These are phyloP conservation scores for Cistogaster globosa DNA, from an alignment of 2,888 invertebrate species.

Conservation along the genomic window DNA sequence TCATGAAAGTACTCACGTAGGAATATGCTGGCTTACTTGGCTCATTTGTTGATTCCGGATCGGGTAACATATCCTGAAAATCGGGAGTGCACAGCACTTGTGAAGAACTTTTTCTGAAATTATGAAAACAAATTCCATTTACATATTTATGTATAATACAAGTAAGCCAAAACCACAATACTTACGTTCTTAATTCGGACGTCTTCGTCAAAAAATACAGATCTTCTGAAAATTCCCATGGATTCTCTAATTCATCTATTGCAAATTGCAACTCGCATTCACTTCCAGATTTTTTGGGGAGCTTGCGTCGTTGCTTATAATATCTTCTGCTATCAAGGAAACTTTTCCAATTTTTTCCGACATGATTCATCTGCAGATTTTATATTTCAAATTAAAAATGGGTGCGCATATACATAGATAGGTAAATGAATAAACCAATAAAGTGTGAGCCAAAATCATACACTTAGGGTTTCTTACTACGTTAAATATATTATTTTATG, in stretches of 20 bases:
- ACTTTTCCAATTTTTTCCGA: neutral
- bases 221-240: slow-evolving; percentile 3
- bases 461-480: too few species aligned
- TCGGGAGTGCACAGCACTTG: neutral
- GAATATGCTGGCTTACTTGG: neutral
- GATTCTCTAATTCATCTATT: neutral
- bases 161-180: neutral
- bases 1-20: neutral
- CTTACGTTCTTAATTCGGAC: slow-evolving; percentile 9
- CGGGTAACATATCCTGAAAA: neutral
- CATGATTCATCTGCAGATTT: neutral
- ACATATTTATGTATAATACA: neutral
- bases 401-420: neutral
- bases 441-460: too few species aligned
- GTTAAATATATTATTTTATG: too few species aligned
- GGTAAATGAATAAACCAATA: too few species aligned
- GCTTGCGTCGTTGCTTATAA: neutral
- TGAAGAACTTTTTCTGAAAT: slow-evolving; percentile 8
- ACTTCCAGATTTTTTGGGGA: neutral
- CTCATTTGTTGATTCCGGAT: neutral
- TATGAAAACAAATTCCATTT: neutral
- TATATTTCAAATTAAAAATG: neutral
- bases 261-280: neutral
- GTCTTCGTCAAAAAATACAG: neutral
- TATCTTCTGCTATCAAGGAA: slow-evolving; percentile 7